These are phyloP conservation scores for Caloenas nicobarica DNA, from an alignment of 2,113 vertebrate genomes.

Conservation along the genomic window DNA sequence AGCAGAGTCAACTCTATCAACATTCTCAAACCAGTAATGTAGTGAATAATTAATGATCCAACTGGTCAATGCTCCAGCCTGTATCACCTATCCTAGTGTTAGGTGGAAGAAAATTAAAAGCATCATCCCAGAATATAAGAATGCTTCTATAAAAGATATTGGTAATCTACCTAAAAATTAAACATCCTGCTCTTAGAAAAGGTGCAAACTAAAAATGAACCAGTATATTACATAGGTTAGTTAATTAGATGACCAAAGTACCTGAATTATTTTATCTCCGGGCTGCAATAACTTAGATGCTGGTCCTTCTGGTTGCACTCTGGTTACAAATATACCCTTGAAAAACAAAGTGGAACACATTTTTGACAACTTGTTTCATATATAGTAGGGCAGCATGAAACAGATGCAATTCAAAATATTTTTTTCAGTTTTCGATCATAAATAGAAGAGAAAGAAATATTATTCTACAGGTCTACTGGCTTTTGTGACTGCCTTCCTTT, in stretches of 20 bases:
- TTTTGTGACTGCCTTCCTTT: background rate
- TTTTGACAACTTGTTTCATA: background rate
- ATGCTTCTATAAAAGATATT: background rate
- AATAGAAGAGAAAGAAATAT: background rate
- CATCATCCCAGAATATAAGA: background rate
- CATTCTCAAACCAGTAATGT: background rate
- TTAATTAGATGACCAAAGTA: constrained; percentile 52
- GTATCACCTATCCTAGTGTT: background rate
- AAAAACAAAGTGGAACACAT: constrained; percentile 34
- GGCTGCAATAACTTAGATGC: constrained; percentile 93
- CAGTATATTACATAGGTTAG: background rate
- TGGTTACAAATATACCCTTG: constrained; percentile 98
- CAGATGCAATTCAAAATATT: background rate
- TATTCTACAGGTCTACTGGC: background rate
- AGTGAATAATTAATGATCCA: background rate
- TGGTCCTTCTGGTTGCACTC: constrained; percentile 94
- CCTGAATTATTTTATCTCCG: constrained; percentile 94
- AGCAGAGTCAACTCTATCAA: background rate
- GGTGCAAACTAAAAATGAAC: background rate
- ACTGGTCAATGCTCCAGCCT: background rate
- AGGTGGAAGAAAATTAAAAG: background rate
- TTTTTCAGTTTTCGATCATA: background rate
- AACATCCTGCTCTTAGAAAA: background rate
- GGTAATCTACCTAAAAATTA: background rate
- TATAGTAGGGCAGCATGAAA: background rate